These are phyloP conservation scores for Girardia tigrina DNA, from an alignment of 2,888 invertebrate species.

Conservation along the genomic window DNA sequence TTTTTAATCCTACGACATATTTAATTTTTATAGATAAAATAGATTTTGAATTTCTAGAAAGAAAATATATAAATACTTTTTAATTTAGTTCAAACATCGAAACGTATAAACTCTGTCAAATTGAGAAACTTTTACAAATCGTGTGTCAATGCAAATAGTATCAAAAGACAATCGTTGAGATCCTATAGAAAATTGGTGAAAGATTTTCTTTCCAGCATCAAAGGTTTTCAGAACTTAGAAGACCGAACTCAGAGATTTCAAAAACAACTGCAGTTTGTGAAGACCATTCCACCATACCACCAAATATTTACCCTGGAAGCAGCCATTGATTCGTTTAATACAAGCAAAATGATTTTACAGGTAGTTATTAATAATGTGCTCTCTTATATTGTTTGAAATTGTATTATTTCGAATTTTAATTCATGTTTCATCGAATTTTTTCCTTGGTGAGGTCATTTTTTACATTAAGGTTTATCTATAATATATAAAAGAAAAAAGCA, in stretches of 20 bases:
- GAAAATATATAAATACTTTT: too few relatives aligned
- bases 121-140: background rate
- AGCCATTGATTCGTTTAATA: background rate
- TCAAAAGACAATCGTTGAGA: background rate
- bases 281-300: background rate
- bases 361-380: too few relatives aligned
- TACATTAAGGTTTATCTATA: too few relatives aligned
- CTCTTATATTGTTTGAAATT: too few relatives aligned
- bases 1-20: too few relatives aligned
- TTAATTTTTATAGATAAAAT: too few relatives aligned
- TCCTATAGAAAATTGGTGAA: background rate
- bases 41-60: too few relatives aligned
- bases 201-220: background rate
- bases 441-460: too few relatives aligned
- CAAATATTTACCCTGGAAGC: background rate
- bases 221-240: background rate
- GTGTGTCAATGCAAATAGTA: background rate
- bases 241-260: background rate
- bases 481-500: too few relatives aligned
- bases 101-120: background rate
- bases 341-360: background rate
- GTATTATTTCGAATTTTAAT: too few relatives aligned
- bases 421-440: too few relatives aligned
- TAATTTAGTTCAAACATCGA: too few relatives aligned
- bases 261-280: background rate